A percentile compares a stretch with the other conserved stretches of the same genome.
phyloP scores from a whole-genome alignment of 2,888 invertebrate genomes.

The Stenolophus ochropezus region DNA sequence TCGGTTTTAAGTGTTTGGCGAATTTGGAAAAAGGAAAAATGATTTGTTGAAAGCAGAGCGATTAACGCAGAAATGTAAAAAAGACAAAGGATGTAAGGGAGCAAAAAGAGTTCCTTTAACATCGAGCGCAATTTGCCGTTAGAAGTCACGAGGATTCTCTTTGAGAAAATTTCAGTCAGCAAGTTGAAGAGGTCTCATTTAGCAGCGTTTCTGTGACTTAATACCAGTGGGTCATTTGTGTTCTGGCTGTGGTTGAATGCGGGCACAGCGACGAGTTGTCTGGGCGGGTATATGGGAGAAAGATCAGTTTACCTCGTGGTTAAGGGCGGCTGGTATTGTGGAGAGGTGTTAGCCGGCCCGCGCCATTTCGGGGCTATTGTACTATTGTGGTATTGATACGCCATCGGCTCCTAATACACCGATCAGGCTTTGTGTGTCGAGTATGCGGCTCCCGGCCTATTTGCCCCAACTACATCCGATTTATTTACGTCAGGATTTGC shows the following conservation, averaged over 20 bases:
- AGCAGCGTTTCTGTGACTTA: constrained; percentile 46
- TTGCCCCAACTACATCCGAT: constrained; percentile 43
- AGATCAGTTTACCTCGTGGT: constrained; percentile 30
- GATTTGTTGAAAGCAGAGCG: constrained; percentile 33
- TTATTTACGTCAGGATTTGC: constrained; percentile 46
- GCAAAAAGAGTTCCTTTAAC: constrained; percentile 25
- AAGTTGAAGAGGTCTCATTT: constrained; percentile 54
- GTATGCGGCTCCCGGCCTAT: not conserved
- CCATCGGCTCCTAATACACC: constrained; percentile 30
- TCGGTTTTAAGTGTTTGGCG: constrained; percentile 1
- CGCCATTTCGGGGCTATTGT: constrained; percentile 48
- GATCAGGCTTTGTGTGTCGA: constrained; percentile 44
- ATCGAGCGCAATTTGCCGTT: constrained; percentile 37
- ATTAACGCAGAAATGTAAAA: constrained; percentile 27
- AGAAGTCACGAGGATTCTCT: constrained; percentile 34
- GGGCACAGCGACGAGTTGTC: not conserved
- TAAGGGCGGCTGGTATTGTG: constrained; percentile 68
- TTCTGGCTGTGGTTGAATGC: not conserved
- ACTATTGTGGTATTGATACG: constrained; percentile 48
- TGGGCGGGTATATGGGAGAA: not conserved
- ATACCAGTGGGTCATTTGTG: constrained; percentile 14
- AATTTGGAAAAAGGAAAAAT: constrained; percentile 13
- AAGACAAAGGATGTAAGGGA: constrained; percentile 24
- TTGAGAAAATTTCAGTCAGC: constrained; percentile 54
- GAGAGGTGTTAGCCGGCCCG: constrained; percentile 69